Percentiles rank a stretch among this genome's conserved stretches.
Conservation (phyloP, 2,797 vertebrate genomes). For the Hyperoplus immaculatus region DNA sequence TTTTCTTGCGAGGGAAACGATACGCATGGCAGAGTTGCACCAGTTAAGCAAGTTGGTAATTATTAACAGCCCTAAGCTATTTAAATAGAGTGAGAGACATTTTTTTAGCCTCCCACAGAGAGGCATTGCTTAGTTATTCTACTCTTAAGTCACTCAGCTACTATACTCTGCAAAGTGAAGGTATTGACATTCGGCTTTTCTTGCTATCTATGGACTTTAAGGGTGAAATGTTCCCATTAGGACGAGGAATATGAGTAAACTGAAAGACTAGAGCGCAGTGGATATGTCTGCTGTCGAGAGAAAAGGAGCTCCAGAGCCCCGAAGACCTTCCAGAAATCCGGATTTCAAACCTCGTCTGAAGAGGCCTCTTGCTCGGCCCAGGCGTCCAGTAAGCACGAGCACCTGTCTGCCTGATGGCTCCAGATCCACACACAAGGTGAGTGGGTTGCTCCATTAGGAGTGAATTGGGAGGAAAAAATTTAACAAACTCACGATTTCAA, state of each 20-base stretch:
- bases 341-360: conserved; percentile 37
- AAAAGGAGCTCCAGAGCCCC: conserved; percentile 24
- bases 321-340: conserved; percentile 46
- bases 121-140: conserved; percentile 22
- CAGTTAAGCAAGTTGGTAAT: conserved; percentile 74
- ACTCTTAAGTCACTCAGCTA: neutral
- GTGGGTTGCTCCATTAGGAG: too few relatives aligned
- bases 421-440: conserved; percentile 37
- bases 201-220: neutral
- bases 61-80: conserved; percentile 81
- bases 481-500: too few relatives aligned
- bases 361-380: conserved; percentile 36
- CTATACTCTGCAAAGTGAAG: neutral
- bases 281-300: conserved; percentile 60
- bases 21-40: conserved; percentile 45
- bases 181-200: neutral
- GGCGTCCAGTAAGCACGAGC: conserved; percentile 46
- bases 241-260: conserved; percentile 6
- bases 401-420: conserved; percentile 55
- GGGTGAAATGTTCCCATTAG: neutral
- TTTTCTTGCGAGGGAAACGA: conserved; percentile 24
- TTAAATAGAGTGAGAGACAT: conserved; percentile 39
- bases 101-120: conserved; percentile 69
- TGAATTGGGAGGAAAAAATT: too few relatives aligned
- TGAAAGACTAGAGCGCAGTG: neutral